A percentile compares a stretch with the other conserved stretches of the same genome.
phyloP scores from a whole-genome alignment of 2,113 vertebrate species.

The Ophthalmolycus amberensis region DNA sequence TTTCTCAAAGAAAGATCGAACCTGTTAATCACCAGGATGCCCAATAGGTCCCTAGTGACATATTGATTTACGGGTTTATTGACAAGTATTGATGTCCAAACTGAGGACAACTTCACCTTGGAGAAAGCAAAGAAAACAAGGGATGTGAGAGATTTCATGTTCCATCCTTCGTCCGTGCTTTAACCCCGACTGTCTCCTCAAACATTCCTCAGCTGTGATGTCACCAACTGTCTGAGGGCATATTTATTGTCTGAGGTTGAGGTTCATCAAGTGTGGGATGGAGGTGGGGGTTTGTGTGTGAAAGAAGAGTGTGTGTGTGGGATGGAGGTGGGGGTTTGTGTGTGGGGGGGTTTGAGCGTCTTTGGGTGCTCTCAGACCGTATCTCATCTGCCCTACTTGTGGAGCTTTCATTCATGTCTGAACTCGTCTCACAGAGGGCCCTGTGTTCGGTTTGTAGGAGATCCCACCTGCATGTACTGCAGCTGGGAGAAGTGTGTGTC shows the following conservation, averaged over 20 bases:
- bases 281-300: slow-evolving; percentile 32
- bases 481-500: slow-evolving; percentile 40
- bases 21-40: slow-evolving; percentile 1
- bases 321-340: neutral
- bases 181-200: slow-evolving; percentile 19
- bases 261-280: slow-evolving; percentile 62
- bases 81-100: neutral
- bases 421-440: slow-evolving; percentile 49
- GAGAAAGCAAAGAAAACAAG: neutral
- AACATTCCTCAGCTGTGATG: slow-evolving; percentile 74
- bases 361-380: slow-evolving; percentile 58
- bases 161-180: neutral
- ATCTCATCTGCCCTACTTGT: slow-evolving; percentile 60
- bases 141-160: neutral
- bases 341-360: neutral
- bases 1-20: neutral
- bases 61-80: slow-evolving; percentile 31
- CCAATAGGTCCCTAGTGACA: neutral
- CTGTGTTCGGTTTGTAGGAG: slow-evolving; percentile 15
- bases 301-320: neutral
- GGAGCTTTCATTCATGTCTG: slow-evolving; percentile 66
- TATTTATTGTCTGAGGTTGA: slow-evolving; percentile 73
- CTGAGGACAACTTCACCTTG: neutral
- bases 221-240: slow-evolving; percentile 64
- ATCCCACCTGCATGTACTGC: slow-evolving; percentile 56